phyloP scores from a whole-genome alignment of 2,888 invertebrate genomes.

The Troides oblongomaculatus region DNA sequence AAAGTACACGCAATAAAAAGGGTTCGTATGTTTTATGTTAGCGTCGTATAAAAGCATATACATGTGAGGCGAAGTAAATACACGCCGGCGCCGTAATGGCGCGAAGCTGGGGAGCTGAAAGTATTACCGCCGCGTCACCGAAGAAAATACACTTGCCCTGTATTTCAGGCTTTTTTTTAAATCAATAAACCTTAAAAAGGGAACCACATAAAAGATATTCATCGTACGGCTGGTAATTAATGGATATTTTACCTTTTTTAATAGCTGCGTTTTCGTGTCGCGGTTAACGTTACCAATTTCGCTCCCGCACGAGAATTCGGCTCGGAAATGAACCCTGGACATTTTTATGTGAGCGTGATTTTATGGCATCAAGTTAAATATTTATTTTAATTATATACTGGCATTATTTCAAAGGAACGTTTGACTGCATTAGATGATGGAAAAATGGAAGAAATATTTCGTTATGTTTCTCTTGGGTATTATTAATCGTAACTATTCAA shows the following conservation, averaged over 20 bases:
- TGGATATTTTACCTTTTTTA: constrained; percentile 18
- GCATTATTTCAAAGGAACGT: not conserved
- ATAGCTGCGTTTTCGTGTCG: constrained; percentile 13
- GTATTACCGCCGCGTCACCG: not conserved
- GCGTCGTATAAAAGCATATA: constrained; percentile 30
- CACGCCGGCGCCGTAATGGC: constrained; percentile 55
- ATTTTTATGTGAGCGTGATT: constrained; percentile 23
- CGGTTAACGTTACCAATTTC: not conserved
- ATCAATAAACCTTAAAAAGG: not conserved
- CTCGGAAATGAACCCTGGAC: constrained; percentile 5
- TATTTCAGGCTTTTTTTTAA: not conserved
- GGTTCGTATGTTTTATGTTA: constrained; percentile 22
- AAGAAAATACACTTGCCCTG: not conserved
- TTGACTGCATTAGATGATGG: not conserved
- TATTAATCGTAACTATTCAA: no score
- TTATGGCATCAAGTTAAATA: constrained; percentile 16
- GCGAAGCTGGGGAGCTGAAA: constrained; percentile 42
- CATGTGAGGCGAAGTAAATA: constrained; percentile 54
- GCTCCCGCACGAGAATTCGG: constrained; percentile 6
- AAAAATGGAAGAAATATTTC: no score
- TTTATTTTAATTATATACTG: constrained; percentile 10
- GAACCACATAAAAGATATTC: constrained; percentile 13
- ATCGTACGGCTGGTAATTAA: constrained; percentile 12
- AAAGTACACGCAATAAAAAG: constrained; percentile 29
- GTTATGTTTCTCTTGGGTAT: no score